Evolutionary conservation across 2,888 invertebrate species (phyloP), one percentile per base, ranked within the genome.

Genomic region (Nomada goodeniana): DNA sequence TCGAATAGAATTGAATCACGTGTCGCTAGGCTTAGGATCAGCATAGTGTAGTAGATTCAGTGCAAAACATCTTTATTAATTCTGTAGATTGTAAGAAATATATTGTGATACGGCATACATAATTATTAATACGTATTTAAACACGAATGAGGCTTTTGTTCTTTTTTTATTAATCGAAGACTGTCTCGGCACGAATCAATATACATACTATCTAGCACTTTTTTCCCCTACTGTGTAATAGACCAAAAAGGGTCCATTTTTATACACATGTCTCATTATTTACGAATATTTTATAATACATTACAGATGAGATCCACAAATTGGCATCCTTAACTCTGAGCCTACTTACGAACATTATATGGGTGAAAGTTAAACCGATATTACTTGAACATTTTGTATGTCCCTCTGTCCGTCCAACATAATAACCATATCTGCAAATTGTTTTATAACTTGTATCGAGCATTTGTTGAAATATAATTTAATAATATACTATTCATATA

Each of bases 81-180:
- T 77, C 55, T 42, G 42, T 80, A 68, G 78, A 11, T 55, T 63
- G 26, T 78, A 78, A 80, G 63, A 44, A 23, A 78, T 80, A 63
- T 36, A 68, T 78, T 80, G 80, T 80, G 80, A 80, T 80, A 80
- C 42, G 71, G 61, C 72, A 68, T 76, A 64, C 65, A 20, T 80
- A 47, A 55, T 76, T 52, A 50, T 63, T 78, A 72, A 69, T 53
- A 57, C 26, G 59, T 76, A 76, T 72, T 72, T 80, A 68, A 55
- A 72, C 18, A 15, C 67, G 68, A 63, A 72, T 20, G 80, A 80
- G 80, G 78, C 72, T 73, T 73, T 64, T 73, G 29, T 68, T 15
- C 52, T 72, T 68, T 52, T 53, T 29, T 57, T 47, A 29, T 65
- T 53, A 20, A 72, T 42, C 57, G 36, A 61, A 60, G 20, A 20